phyloP scores from a whole-genome alignment of 2,113 vertebrate species.

The Ancistrus triradiatus region DNA sequence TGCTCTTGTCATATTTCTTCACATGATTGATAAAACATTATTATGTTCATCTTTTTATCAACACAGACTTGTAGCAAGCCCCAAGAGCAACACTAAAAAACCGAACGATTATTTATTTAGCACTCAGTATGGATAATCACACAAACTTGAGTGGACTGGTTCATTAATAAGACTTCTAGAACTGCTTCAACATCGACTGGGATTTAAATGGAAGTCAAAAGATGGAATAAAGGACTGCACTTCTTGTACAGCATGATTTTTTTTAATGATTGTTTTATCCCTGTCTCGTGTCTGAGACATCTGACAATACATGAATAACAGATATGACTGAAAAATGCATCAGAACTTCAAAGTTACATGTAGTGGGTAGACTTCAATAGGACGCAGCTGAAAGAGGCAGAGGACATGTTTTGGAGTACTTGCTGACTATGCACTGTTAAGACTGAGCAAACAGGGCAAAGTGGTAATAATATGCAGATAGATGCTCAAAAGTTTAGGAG shows the following conservation, averaged over 20 bases:
- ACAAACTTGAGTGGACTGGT: constrained; percentile 11
- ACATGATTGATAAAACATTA: constrained; percentile 38
- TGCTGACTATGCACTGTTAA: constrained; percentile 33
- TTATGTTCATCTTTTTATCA: constrained; percentile 28
- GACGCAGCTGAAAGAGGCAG: constrained; percentile 14
- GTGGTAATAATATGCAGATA: constrained; percentile 27
- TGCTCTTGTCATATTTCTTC: constrained; percentile 31
- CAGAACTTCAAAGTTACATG: constrained; percentile 2
- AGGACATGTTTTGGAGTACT: constrained; percentile 16
- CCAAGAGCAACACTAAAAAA: constrained; percentile 17
- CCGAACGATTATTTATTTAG: constrained; percentile 37
- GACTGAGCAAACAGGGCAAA: constrained; percentile 32
- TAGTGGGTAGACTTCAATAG: background rate
- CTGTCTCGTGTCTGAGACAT: background rate
- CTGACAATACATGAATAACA: constrained; percentile 1
- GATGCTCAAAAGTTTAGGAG: background rate
- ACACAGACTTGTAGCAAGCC: constrained; percentile 12
- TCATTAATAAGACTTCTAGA: constrained; percentile 20
- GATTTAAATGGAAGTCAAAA: constrained; percentile 17
- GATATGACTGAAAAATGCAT: background rate
- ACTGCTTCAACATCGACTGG: constrained; percentile 8
- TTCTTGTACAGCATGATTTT: background rate
- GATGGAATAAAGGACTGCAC: background rate
- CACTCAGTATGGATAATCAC: constrained; percentile 32
- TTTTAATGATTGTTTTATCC: background rate